These are phyloP conservation scores for Leucophenga varia DNA, from an alignment of 1,140 invertebrate genomes.

Conservation along the genomic window DNA sequence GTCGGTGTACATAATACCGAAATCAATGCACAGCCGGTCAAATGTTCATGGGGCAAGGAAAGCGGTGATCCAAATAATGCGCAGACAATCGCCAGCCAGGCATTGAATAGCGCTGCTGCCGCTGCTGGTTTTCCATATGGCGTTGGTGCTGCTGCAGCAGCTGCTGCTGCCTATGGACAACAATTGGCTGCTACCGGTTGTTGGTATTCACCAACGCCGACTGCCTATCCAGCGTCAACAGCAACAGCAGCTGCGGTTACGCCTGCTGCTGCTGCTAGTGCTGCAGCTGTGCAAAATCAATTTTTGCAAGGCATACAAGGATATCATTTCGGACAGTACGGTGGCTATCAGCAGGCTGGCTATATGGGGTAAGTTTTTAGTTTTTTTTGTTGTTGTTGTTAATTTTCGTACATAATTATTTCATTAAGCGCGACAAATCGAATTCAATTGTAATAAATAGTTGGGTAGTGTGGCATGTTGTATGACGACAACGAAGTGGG, in stretches of 20 bases:
- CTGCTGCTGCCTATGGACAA: constrained; percentile 53
- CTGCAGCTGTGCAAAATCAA: constrained; percentile 61
- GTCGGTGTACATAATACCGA: constrained; percentile 96
- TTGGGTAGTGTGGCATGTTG: no score
- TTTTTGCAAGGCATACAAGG: constrained; percentile 81
- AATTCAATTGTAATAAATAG: no score
- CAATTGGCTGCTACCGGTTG: constrained; percentile 61
- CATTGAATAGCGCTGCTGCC: constrained; percentile 45
- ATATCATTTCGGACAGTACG: constrained; percentile 75
- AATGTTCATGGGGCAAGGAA: constrained; percentile 99
- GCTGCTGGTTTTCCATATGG: constrained; percentile 51
- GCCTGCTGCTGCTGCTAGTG: constrained; percentile 67
- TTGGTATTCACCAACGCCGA: constrained; percentile 73
- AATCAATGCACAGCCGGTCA: constrained; percentile 95
- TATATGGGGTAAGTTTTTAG: constrained; percentile 71
- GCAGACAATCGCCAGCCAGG: constrained; percentile 67
- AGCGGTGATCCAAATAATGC: constrained; percentile 87
- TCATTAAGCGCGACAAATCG: no score
- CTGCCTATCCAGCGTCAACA: constrained; percentile 61
- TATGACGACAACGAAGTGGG: no score
- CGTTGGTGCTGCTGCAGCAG: constrained; percentile 46
- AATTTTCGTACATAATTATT: constrained; percentile 13
- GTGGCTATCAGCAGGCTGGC: constrained; percentile 75
- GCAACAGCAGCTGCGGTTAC: constrained; percentile 60
- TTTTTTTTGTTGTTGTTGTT: constrained; percentile 4